Evolutionary conservation across 2,797 vertebrate genomes (phyloP), one percentile per base, ranked within the genome.

Genomic region (Parauchenoglanis punctatus): DNA sequence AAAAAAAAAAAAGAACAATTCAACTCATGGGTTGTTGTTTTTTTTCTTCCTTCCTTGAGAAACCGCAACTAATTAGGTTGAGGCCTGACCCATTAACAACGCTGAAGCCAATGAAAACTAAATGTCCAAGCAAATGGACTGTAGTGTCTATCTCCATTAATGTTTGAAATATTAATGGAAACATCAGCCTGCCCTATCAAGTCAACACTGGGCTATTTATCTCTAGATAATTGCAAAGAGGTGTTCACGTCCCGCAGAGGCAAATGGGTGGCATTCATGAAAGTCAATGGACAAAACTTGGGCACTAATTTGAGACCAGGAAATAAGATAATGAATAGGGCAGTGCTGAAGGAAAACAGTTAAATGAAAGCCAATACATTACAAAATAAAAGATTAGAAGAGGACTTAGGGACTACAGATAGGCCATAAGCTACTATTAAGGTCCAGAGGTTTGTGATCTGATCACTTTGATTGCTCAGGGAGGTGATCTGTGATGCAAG

Each of bases 131-230:
- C 31, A 84, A 87, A 91, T 85, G 78, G 77, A 86, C 83, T 72
- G 70, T 65, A 84, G 70, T 89, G 89, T 84, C 88, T 78, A 88
- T 89, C 68, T 85, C 70, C 70, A 85, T 91, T 87, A 81, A 86
- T 63, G 63, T 63, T 23, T 78, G 52, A 88, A 89, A 91, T 89
- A 88, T 89, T 87, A 83, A 81, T 52, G 76, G 76, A 87, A 90
- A 90, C 80, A 87, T 89, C 87, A 89, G 88, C 83, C 87, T 31
- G 85, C 56, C n/a, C 0, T 84, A 82, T 80, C 73, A 87, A 67
- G 81, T 86, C 81, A 63, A 87, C 83, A 87, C 44, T 44, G 68
- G 49, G 75, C 44, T 81, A 82, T 86, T 70, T 83, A 80, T 85
- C 77, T 86, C 65, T 31, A 40, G 58, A 63, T 76, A 73, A 85